Base-by-base conservation (phyloP, 2,888 invertebrate genomes). In the Odontomyia ornata region DNA sequence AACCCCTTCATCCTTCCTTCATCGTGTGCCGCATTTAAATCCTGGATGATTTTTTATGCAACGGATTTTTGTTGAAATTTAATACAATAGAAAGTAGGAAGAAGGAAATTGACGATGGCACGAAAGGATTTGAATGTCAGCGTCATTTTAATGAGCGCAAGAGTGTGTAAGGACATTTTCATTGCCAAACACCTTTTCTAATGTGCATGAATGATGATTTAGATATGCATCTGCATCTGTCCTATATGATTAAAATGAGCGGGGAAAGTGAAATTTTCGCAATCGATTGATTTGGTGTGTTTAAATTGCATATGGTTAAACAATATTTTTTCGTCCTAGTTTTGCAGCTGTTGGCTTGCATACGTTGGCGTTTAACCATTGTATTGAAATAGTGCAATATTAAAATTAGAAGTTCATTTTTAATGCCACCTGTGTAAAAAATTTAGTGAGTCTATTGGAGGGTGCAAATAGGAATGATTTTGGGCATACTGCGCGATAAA, bases 31-130 rank as follows among this genome's bases (percentile, higher is more conserved):
- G 60, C 75, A 78, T 78, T 78, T 73, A 78, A 78, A 78, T 78
- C 76, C 62, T 62, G 30, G 71, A 52, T 46, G 46, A 47, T 23
- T 52, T 75, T 67, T 69, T 77, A 28, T 69, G 67, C 46, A 67
- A n/a, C 30, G 21, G 23, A 73, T 56, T 25, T 52, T 15, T 52
- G 18, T 52, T n/a, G 46, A 56, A 75, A 64, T 75, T 64, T 52
- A 65, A 65, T 77, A 69, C 36, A 65, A 52, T 75, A 30, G 52
- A 62, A 75, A 76, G 62, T 76, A 65, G 72, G 64, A 69, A 73
- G 77, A 80, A 81, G 81, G 71, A 67, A 75, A 77, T 77, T 77
- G 80, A 78, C 79, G 78, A 78, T 46, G n/a, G 71, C 76, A 76
- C 21, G 71, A 25, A 69, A 23, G 23, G 25, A n/a, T 46, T 30